A percentile compares a stretch with the other conserved stretches of the same genome.
These are phyloP conservation scores for Myotis lucifugus DNA, from an alignment of 2,113 vertebrate genomes.

Conservation along the genomic window DNA sequence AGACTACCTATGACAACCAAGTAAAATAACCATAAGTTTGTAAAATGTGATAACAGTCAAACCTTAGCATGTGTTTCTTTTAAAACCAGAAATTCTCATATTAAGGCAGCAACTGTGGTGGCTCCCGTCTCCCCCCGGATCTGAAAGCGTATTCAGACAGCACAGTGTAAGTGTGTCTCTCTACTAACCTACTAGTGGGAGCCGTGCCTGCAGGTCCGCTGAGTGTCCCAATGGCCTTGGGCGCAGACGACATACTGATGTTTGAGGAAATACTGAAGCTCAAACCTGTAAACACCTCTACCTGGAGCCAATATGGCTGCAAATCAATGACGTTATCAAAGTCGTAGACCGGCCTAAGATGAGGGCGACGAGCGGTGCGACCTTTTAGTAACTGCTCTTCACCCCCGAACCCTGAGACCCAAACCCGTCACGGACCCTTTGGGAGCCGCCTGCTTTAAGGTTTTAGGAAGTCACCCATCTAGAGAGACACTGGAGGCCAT, in stretches of 20 bases:
- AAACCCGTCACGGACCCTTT: not conserved
- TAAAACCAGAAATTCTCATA: not conserved
- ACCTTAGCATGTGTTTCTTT: not conserved
- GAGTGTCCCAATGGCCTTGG: not conserved
- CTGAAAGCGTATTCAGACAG: not conserved
- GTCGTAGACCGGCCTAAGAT: not conserved
- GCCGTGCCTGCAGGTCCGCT: no score
- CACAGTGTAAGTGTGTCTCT: not conserved
- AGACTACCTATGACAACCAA: not conserved
- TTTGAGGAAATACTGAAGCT: not conserved
- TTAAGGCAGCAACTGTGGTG: not conserved
- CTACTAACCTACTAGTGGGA: not conserved
- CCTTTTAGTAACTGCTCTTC: not conserved
- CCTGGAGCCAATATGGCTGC: not conserved
- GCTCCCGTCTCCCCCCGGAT: not conserved
- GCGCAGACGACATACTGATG: not conserved
- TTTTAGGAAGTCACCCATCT: not conserved
- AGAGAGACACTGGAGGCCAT: constrained; percentile 11
- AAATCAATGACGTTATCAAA: not conserved
- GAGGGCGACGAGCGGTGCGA: not conserved
- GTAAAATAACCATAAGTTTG: constrained; percentile 5
- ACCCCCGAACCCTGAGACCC: not conserved
- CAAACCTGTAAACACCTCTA: not conserved
- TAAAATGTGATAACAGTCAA: constrained; percentile 7
- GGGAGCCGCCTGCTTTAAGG: not conserved